Conservation (phyloP, 2,797 vertebrate species). For the Chelmon rostratus region DNA sequence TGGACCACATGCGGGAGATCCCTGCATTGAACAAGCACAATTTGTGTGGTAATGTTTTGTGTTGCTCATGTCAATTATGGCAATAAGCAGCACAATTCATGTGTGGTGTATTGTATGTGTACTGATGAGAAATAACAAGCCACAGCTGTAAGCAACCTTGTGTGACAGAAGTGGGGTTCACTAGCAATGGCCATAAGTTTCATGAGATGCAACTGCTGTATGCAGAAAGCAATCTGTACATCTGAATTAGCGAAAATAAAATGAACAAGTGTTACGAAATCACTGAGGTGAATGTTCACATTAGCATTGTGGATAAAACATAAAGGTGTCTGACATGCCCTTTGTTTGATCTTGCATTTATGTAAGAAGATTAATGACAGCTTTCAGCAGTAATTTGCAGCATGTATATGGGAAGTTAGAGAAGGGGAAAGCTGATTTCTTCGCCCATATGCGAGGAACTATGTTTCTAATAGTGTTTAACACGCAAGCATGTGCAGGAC, state of each 20-base stretch:
- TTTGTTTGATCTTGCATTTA: too few relatives aligned
- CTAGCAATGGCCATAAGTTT: background rate
- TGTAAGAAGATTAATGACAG: background rate
- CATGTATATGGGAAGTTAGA: too few relatives aligned
- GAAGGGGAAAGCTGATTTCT: background rate
- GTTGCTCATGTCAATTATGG: background rate
- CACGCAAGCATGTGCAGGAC: background rate
- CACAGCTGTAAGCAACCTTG: too few relatives aligned
- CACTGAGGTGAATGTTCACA: too few relatives aligned
- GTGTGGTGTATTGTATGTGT: background rate
- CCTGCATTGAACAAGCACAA: background rate
- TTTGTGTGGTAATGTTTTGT: background rate
- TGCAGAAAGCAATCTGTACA: background rate
- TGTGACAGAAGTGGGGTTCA: background rate
- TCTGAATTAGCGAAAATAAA: too few relatives aligned
- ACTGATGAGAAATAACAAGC: background rate
- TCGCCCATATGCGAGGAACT: too few relatives aligned
- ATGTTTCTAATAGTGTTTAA: background rate
- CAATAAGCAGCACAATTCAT: background rate
- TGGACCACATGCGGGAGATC: background rate
- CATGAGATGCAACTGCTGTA: background rate
- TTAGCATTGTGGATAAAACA: too few relatives aligned
- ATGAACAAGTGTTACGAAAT: too few relatives aligned
- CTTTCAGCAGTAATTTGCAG: background rate
- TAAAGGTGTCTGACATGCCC: too few relatives aligned